Base-by-base conservation (phyloP, 1,140 invertebrate species). In the Episyrphus balteatus region DNA sequence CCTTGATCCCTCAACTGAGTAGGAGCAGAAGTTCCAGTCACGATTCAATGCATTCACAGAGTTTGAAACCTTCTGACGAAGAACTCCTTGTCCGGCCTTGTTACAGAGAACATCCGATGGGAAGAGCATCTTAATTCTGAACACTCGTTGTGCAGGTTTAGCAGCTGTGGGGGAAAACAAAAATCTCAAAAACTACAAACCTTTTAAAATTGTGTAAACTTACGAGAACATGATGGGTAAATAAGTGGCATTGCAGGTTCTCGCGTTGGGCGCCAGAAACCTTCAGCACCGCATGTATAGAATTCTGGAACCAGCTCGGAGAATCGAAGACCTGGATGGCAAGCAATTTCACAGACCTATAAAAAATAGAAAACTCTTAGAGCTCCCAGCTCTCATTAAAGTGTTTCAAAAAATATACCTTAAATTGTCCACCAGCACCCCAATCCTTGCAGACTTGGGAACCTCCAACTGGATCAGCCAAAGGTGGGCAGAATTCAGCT, bases 241-340 rank as follows among this genome's bases (percentile, higher is more conserved):
- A 92, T 72, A 49, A 93, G 67, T 12, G 88, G 86, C 51, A 86
- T 71, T 26, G 71, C 76, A 10, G 89, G 86, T 60, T 89, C 78
- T 18, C 70, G 75, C 2, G 86, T 91, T 18, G 93, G 93, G 53
- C 90, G 75, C 92, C 92, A 97, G 68, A 92, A 92, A 33, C 92
- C 92, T 79, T 97, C 92, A 46, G 88, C 89, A 13, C 91, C 92
- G 65, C 93, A 97, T 7, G 92, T 93, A 61, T 95, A 97, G 73
- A 96, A 97, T 54, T 89, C 86, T 1, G 92, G 90, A 31, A 95
- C 86, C 40, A 80, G 77, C 65, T 92, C 86, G 1, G 91, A 92
- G 71, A 97, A 97, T 53, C 86, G 77, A 1, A 92, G 71, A 12
- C 90, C 90, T 34, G 80, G 61, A 53, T 92, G 86, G 58, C 93